Evolutionary conservation across 2,113 vertebrate species (phyloP), one percentile per base, ranked within the genome.

Genomic region (Gymnocephalus cernua): DNA sequence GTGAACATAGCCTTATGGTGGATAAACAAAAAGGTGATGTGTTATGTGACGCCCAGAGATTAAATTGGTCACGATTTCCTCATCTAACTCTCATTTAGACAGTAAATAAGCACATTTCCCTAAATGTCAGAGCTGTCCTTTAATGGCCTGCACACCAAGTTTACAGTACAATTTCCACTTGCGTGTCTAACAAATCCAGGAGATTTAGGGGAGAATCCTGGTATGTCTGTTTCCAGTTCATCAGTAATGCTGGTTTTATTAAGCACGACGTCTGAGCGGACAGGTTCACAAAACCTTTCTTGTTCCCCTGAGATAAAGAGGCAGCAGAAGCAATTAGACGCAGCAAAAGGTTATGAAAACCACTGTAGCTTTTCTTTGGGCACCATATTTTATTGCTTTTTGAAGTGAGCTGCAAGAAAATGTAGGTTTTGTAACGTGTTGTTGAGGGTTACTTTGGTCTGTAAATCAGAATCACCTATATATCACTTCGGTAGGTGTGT

Each of bases 201-300:
- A 47, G 77, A 66, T 61, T 85, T 72, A 11, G n/a, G 8, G 56
- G 45, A 50, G 54, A 51, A 51, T 44, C 57, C 44, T 25, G 65
- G 47, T 51, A 47, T 62, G 82, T 65, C 70, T 75, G 76, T 51
- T 69, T 75, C 25, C 50, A 74, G 29, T 69, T 76, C 65, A 57
- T 62, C 78, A 41, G 48, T 44, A 73, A 77, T 81, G 54, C 83
- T 56, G 16, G 19, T 81, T 68, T 80, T 72, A 80, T 77, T 66
- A 57, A 71, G 61, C 45, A 50, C 13, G 2, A 27, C 66, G 54
- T 62, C 38, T 23, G 25, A 74, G n/a, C 25, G 21, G 64, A 68
- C 62, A 63, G 45, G 15, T 59, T 72, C 45, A 47, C 16, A 2
- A 38, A 65, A 59, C 27, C 4, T 10, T 57, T 44, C 16, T 63